Evolutionary conservation across 2,888 invertebrate genomes (phyloP).

Genomic region (Conus canariensis): DNA sequence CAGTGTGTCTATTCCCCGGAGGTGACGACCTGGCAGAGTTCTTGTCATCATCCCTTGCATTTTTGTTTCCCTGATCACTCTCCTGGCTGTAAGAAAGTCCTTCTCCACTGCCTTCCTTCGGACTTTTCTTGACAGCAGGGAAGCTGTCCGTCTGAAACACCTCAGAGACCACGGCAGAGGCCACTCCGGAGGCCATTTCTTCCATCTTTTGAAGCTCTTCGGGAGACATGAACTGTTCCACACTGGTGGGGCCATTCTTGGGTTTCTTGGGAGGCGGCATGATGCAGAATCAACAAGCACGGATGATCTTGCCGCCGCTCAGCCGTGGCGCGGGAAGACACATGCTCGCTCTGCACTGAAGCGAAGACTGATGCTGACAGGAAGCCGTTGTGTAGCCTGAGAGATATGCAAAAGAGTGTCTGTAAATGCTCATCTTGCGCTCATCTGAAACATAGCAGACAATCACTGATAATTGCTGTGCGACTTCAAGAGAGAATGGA

Average conservation of each 20-base stretch:
- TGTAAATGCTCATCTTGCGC: neutral
- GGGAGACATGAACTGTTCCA: conserved; percentile 70
- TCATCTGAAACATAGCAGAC: conserved; percentile 8
- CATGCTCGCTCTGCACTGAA: neutral
- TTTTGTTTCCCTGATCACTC: neutral
- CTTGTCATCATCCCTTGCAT: neutral
- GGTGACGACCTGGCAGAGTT: neutral
- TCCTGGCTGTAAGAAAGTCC: neutral
- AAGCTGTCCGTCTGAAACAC: neutral
- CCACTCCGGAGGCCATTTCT: conserved; percentile 19
- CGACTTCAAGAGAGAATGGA: too few species aligned
- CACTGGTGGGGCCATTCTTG: conserved; percentile 70
- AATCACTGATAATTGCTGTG: neutral
- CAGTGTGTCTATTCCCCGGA: neutral
- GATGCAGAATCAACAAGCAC: neutral
- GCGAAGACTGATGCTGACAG: too few species aligned
- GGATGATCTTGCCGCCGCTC: neutral
- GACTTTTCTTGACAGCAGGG: neutral
- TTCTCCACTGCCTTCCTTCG: conserved; percentile 4
- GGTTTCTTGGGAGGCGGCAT: conserved; percentile 76
- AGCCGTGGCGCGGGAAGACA: neutral
- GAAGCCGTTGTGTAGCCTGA: neutral
- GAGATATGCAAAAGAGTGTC: neutral
- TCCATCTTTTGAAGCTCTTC: conserved; percentile 58
- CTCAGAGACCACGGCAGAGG: neutral